phyloP scores from a whole-genome alignment of 2,113 vertebrate genomes.

The Centrocercus urophasianus region DNA sequence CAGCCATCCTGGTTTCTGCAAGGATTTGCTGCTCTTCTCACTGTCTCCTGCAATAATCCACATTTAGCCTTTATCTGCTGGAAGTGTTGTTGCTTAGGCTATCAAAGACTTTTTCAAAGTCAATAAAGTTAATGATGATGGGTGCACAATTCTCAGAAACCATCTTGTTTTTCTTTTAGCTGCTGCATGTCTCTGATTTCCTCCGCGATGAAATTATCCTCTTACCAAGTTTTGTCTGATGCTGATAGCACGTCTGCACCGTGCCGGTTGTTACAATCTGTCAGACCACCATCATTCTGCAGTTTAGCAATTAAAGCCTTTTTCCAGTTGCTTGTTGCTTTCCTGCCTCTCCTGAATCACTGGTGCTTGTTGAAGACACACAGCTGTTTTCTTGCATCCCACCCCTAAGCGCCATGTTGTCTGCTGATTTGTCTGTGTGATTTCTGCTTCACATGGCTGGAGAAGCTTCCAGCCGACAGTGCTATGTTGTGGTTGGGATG shows the following conservation, averaged over 20 bases:
- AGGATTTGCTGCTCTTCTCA: not conserved
- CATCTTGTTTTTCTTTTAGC: not conserved
- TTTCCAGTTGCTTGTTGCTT: not conserved
- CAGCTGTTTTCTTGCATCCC: not conserved
- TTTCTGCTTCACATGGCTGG: not conserved
- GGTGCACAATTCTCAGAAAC: not conserved
- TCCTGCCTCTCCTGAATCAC: not conserved
- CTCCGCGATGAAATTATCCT: not conserved
- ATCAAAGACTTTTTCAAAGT: conserved; percentile 36
- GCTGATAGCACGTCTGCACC: conserved; percentile 5
- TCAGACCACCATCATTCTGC: conserved; percentile 21
- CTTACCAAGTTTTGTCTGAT: not conserved
- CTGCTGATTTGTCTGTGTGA: not conserved
- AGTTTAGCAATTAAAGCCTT: conserved; percentile 38
- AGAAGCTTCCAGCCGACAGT: not conserved
- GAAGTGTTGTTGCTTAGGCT: not conserved
- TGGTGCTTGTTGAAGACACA: not conserved
- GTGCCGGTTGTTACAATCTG: not conserved
- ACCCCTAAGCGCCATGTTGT: not conserved
- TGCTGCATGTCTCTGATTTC: conserved; percentile 22
- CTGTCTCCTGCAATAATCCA: conserved; percentile 42
- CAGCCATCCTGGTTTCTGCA: not conserved
- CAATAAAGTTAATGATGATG: conserved; percentile 56
- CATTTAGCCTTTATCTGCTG: conserved; percentile 45
- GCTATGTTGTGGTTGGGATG: not conserved